Evolutionary conservation across 2,797 vertebrate genomes (phyloP), one percentile per base, ranked within the genome.

Genomic region (Chrysocyon brachyurus): DNA sequence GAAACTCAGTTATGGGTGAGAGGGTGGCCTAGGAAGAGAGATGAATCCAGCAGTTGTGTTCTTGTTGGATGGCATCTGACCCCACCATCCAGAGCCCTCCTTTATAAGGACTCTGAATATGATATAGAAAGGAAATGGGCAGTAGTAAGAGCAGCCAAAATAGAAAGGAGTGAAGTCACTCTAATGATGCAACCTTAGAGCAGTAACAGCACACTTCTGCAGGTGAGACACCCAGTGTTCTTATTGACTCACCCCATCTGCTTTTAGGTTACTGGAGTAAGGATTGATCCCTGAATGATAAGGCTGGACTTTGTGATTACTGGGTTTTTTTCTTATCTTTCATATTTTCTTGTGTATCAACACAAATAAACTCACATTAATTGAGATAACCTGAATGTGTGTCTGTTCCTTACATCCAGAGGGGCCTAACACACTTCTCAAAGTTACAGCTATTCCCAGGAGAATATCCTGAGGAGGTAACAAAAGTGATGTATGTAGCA

Each of bases 341-440:
- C 57, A 26, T 70, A 72, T 63, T 96, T 97, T 90, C 85, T 59
- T 93, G 54, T 95, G 78, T 93, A 73, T 59, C 56, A 11, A 49
- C 66, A 87, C 73, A 89, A 96, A 97, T 96, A 97, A 98, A 97
- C 66, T 96, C 85, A 83, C 7, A 9, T 15, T 94, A 66, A 77
- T 70, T 70, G 75, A 92, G 66, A 77, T 36, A 70, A 56, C 40
- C 14, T 86, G 78, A 54, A 54, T 75, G 28, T 12, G 2, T 46
- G 64, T 40, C 66, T 93, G 36, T 90, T 89, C 72, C 84, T 93
- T 75, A 4, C 10, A 24, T 81, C 31, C 56, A 3, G 46, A 84
- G 22, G 17, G 22, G 8, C 36, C 26, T 75, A 21, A 77, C 12
- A 72, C 19, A 1, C 36, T 33, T 19, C 31, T 15, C 28, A 61